Percentiles rank a stretch among this genome's conserved stretches.
phyloP scores from a whole-genome alignment of 92 coral and sea anemone genomes.

The Phymanthus crucifer region DNA sequence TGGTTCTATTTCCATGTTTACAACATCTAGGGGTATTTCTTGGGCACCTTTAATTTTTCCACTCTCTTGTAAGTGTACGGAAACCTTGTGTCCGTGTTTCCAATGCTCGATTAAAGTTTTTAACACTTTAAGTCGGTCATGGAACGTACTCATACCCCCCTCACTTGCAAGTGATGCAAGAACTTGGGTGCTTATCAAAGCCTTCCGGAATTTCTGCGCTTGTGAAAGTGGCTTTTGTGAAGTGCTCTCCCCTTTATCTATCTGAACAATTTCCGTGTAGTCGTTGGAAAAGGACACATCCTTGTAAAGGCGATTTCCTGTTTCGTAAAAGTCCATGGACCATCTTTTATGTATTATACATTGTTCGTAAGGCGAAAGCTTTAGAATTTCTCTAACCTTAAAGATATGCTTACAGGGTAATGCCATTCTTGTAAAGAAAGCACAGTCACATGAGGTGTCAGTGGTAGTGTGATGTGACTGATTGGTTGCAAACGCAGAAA shows the following conservation, averaged over 20 bases:
- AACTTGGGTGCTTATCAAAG: constrained; percentile 18
- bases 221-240: constrained; percentile 2
- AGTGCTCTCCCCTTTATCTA: background rate
- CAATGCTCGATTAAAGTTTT: constrained; percentile 21
- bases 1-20: background rate
- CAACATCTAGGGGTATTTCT: background rate
- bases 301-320: constrained; percentile 31
- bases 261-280: background rate
- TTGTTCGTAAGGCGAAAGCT: constrained; percentile 40
- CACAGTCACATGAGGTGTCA: constrained; percentile 26
- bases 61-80: background rate
- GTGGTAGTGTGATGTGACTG: constrained; percentile 25
- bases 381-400: constrained; percentile 31
- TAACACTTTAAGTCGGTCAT: constrained; percentile 2
- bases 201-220: constrained; percentile 40
- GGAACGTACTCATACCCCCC: constrained; percentile 39
- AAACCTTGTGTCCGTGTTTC: constrained; percentile 12
- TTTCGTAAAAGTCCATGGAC: constrained; percentile 44
- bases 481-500: constrained; percentile 10
- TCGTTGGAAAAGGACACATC: background rate
- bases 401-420: constrained; percentile 56
- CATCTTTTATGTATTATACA: constrained; percentile 43
- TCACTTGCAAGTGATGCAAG: constrained; percentile 39
- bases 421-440: constrained; percentile 37
- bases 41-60: background rate